Conservation (phyloP, 2,888 invertebrate genomes). For the Dermolepida albohirtum region DNA sequence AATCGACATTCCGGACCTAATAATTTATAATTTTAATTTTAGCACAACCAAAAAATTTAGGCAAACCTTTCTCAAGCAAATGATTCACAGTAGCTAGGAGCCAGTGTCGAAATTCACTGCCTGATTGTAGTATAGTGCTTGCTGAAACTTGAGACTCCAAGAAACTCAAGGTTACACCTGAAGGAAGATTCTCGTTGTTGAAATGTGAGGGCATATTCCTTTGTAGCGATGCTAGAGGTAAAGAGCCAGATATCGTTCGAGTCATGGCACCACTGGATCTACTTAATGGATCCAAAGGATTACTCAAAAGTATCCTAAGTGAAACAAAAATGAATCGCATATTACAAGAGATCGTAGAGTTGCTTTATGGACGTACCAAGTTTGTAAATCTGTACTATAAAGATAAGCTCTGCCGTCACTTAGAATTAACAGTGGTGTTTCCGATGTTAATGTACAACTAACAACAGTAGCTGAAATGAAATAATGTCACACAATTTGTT, state of each 20-base stretch:
- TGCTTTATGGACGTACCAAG: conserved; percentile 71
- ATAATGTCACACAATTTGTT: no score
- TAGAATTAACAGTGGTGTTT: conserved; percentile 85
- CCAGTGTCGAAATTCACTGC: conserved; percentile 84
- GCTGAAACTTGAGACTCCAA: conserved; percentile 81
- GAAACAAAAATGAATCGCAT: conserved; percentile 6
- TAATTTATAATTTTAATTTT: conserved; percentile 49
- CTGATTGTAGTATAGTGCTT: conserved; percentile 76
- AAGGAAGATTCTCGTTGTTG: conserved; percentile 59
- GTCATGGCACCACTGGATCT: conserved; percentile 65
- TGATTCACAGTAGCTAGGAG: conserved; percentile 70
- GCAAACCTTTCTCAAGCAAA: conserved; percentile 73
- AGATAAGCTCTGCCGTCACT: conserved; percentile 88
- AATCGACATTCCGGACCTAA: conserved; percentile 78
- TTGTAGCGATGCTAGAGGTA: conserved; percentile 62
- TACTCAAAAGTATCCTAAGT: conserved; percentile 67
- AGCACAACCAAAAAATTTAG: background rate
- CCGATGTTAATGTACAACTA: conserved; percentile 70
- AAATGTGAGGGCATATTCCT: conserved; percentile 59
- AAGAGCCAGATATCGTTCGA: conserved; percentile 57
- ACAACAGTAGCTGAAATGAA: conserved; percentile 68
- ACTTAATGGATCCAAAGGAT: conserved; percentile 69
- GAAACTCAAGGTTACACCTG: conserved; percentile 70
- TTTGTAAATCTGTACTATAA: conserved; percentile 80
- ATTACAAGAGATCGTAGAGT: background rate